These are phyloP conservation scores for Mus spicilegus DNA, from an alignment of 2,113 vertebrate genomes.

Conservation along the genomic window DNA sequence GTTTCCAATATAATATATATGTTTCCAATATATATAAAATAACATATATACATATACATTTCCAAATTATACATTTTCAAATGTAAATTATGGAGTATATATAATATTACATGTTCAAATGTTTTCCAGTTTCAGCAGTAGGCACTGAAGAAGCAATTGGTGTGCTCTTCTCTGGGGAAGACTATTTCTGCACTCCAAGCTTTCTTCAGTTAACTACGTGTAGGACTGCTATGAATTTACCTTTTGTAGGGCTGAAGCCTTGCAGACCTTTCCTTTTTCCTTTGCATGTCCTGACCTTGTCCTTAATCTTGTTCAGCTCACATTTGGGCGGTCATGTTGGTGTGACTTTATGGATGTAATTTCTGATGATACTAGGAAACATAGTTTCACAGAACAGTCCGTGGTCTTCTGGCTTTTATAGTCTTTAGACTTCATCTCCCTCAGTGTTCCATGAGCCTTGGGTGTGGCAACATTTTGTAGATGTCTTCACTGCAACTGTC, in stretches of 20 bases:
- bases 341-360: not conserved
- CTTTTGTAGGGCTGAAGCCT: not conserved
- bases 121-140: not conserved
- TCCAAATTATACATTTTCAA: not conserved
- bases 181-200: not conserved
- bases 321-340: not conserved
- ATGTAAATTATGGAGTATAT: not conserved
- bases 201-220: not conserved
- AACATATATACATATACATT: not conserved
- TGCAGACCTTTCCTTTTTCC: not conserved
- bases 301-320: not conserved
- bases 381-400: not conserved
- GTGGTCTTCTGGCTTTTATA: not conserved
- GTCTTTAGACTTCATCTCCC: not conserved
- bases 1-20: too few relatives aligned
- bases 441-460: not conserved
- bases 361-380: not conserved
- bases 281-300: not conserved
- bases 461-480: not conserved
- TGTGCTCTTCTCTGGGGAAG: not conserved
- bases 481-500: not conserved
- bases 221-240: not conserved
- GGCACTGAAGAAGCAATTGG: not conserved
- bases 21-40: too few relatives aligned
- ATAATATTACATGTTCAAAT: not conserved